phyloP scores from a whole-genome alignment of 2,113 vertebrate genomes.

The Equus przewalskii region DNA sequence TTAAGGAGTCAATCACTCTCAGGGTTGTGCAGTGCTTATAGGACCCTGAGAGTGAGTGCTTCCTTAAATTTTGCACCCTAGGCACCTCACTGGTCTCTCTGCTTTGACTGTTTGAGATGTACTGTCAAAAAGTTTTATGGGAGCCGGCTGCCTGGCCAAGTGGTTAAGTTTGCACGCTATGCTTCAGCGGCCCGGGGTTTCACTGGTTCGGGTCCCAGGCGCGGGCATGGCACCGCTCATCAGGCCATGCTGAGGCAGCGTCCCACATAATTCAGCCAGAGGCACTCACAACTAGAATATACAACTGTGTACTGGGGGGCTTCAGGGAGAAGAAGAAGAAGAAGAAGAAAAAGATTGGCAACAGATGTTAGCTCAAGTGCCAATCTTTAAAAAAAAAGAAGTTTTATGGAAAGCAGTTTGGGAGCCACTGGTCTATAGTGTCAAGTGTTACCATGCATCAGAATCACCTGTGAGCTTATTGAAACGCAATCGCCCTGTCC shows the following conservation, averaged over 20 bases:
- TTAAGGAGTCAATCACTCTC: not conserved
- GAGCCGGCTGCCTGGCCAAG: too few relatives aligned
- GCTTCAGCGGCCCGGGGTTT: too few relatives aligned
- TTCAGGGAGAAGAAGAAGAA: too few relatives aligned
- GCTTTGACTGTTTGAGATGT: not conserved
- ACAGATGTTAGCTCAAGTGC: too few relatives aligned
- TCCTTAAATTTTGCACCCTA: not conserved
- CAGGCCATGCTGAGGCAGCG: too few relatives aligned
- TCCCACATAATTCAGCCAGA: too few relatives aligned
- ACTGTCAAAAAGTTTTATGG: not conserved
- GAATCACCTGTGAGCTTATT: not conserved
- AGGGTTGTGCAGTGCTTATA: not conserved
- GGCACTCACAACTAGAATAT: too few relatives aligned
- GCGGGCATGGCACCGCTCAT: too few relatives aligned
- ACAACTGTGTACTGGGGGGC: too few relatives aligned
- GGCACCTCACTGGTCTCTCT: not conserved
- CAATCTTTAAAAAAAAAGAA: not conserved
- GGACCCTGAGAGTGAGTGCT: not conserved
- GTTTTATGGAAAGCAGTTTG: slow-evolving; percentile 4
- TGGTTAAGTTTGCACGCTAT: too few relatives aligned
- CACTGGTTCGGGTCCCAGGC: too few relatives aligned
- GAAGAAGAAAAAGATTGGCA: too few relatives aligned
- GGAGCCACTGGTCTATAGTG: not conserved
- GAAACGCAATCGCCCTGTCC: not conserved
- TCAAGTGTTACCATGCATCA: not conserved